A percentile compares a stretch with the other conserved stretches of the same genome.
Evolutionary conservation across 2,888 invertebrate genomes (phyloP).

Genomic region (Lepidochrysops patricia): DNA sequence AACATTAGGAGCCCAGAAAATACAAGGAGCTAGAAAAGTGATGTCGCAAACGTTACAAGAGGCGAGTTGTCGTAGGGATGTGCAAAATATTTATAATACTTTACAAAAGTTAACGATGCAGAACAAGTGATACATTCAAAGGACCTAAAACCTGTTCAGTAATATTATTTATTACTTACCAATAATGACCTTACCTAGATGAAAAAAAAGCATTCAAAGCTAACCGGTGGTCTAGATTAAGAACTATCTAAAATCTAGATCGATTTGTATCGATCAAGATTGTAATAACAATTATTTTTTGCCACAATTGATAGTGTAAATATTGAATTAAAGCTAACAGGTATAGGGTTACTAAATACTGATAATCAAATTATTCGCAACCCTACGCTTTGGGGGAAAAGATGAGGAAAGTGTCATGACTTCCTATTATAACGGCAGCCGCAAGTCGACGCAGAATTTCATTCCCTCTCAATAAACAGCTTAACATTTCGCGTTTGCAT

Average conservation of each 20-base stretch:
- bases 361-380: background rate
- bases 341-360: background rate
- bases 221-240: too few relatives aligned
- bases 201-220: too few relatives aligned
- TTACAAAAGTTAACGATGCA: background rate
- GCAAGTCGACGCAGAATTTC: constrained; percentile 20
- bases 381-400: background rate
- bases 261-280: too few relatives aligned
- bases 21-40: constrained; percentile 40
- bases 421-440: constrained; percentile 17
- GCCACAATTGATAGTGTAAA: too few relatives aligned
- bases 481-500: constrained; percentile 20
- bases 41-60: constrained; percentile 31
- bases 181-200: too few relatives aligned
- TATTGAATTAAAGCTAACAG: background rate
- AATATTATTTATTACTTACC: too few relatives aligned
- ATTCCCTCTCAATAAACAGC: constrained; percentile 19
- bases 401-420: background rate
- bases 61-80: constrained; percentile 23
- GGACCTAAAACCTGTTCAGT: too few relatives aligned
- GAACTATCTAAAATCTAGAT: too few relatives aligned
- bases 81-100: background rate
- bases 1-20: constrained; percentile 42
- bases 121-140: background rate
- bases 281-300: too few relatives aligned